Base-by-base conservation (phyloP, 2,113 vertebrate species). In the Grantiella picta region DNA sequence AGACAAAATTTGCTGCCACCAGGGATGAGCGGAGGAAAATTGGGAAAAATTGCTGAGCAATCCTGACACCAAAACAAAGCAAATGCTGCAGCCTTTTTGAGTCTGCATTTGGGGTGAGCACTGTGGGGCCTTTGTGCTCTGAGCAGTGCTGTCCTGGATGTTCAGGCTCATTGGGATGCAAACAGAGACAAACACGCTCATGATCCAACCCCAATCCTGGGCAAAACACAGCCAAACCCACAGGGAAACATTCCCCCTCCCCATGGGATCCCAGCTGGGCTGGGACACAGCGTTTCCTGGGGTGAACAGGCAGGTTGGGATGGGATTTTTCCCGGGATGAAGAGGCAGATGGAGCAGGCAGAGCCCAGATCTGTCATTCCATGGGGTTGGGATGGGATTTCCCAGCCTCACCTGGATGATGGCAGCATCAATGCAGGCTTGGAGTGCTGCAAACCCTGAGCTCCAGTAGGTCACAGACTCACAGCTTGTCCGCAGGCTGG, bases 381-480 rank as follows among this genome's bases (percentile, higher is more conserved):
- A 15, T 12, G 33, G 69, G 29, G 36, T 28, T 7, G 9, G 10
- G 17, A 5, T 6, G 24, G 53, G 71, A 3, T 25, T 20, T 28
- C 5, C 20, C 42, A 20, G 56, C 44, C 61, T 96, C 94, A 99
- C 99, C 99, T 99, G 98, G 80, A 99, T 99, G 89, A 99, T 99
- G 36, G 99, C 98, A 15, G 99, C 98, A 42, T 99, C 98, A 7
- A 99, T 99, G 53, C 98, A 96, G 24, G 98, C 98, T 92, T 99
- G 99, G 33, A 99, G 98, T 33, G 97, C 98, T 3, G 97, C 96
- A 79, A 99, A 99, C 3, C 99, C 99, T 0, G 99, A 99, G 79
- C 98, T 98, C 99, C 99, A 99, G 96, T 99, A 99, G 7, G 98
- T 98, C 24, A 98, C 98, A 0, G 99, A 99, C 70, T 98, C 98